phyloP scores from a whole-genome alignment of 2,888 invertebrate genomes.

The Drosophila mayaguana region DNA sequence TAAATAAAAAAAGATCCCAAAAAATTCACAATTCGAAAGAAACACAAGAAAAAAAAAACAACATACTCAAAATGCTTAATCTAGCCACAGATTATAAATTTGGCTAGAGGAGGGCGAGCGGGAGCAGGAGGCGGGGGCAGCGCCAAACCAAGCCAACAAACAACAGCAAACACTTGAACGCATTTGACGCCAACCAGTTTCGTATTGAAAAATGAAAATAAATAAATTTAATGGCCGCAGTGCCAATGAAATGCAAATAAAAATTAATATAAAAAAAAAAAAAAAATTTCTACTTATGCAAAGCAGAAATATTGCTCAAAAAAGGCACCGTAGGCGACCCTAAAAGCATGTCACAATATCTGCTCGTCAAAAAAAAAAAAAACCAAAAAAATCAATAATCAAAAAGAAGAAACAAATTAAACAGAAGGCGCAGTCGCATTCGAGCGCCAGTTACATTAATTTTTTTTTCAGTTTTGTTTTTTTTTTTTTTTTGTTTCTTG shows the following conservation, averaged over 20 bases:
- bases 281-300: slow-evolving; percentile 78
- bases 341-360: slow-evolving; percentile 77
- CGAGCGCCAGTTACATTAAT: slow-evolving; percentile 75
- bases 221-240: slow-evolving; percentile 74
- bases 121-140: neutral
- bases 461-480: slow-evolving; percentile 41
- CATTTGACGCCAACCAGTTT: slow-evolving; percentile 60
- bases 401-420: slow-evolving; percentile 30
- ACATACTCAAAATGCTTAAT: slow-evolving; percentile 53
- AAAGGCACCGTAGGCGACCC: slow-evolving; percentile 64
- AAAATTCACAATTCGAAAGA: slow-evolving; percentile 36
- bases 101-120: slow-evolving; percentile 46
- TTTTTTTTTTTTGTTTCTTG: slow-evolving; percentile 39
- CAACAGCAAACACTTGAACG: slow-evolving; percentile 68
- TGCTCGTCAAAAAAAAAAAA: slow-evolving; percentile 44
- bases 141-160: slow-evolving; percentile 52
- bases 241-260: slow-evolving; percentile 75
- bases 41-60: slow-evolving; percentile 2
- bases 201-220: slow-evolving; percentile 63
- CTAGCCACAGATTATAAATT: slow-evolving; percentile 69
- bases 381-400: slow-evolving; percentile 8
- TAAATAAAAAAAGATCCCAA: slow-evolving; percentile 11
- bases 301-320: slow-evolving; percentile 80
- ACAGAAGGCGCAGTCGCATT: slow-evolving; percentile 53
- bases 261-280: slow-evolving; percentile 49